Conservation (phyloP, 2,888 invertebrate species). For the Saturnia pavonia region DNA sequence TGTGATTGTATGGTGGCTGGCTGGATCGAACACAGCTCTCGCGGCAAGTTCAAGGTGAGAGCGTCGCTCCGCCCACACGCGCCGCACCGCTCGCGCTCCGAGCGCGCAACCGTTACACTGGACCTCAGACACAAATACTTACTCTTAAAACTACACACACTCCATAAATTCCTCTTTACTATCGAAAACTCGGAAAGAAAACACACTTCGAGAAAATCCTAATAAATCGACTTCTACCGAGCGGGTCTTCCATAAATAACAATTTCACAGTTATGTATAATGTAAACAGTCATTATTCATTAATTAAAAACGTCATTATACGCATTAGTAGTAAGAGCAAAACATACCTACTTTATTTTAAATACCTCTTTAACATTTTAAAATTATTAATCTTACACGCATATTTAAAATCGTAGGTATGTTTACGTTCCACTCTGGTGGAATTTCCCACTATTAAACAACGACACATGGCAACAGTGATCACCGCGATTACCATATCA, state of each 20-base stretch:
- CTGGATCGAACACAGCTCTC: constrained; percentile 57
- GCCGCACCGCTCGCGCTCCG: constrained; percentile 60
- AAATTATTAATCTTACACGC: constrained; percentile 19
- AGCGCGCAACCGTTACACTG: constrained; percentile 71
- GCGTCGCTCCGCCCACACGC: constrained; percentile 77
- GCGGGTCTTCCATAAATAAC: background rate
- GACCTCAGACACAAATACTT: constrained; percentile 61
- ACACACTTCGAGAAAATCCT: background rate
- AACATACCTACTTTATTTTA: constrained; percentile 1
- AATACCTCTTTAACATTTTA: constrained; percentile 6
- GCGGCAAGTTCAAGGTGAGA: constrained; percentile 81
- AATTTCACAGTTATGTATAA: constrained; percentile 11
- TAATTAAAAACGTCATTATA: constrained; percentile 8
- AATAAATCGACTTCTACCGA: background rate
- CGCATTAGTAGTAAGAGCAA: background rate
- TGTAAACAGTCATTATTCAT: constrained; percentile 14
- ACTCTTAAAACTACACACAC: constrained; percentile 51
- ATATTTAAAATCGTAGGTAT: constrained; percentile 17
- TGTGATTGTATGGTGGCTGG: constrained; percentile 29
- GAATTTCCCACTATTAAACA: constrained; percentile 59
- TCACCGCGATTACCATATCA: constrained; percentile 50
- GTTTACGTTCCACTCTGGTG: constrained; percentile 29
- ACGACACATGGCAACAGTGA: constrained; percentile 53
- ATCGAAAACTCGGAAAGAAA: background rate
- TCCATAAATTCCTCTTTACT: constrained; percentile 48